Conservation (phyloP, 2,113 vertebrate genomes). For the Bungarus multicinctus region DNA sequence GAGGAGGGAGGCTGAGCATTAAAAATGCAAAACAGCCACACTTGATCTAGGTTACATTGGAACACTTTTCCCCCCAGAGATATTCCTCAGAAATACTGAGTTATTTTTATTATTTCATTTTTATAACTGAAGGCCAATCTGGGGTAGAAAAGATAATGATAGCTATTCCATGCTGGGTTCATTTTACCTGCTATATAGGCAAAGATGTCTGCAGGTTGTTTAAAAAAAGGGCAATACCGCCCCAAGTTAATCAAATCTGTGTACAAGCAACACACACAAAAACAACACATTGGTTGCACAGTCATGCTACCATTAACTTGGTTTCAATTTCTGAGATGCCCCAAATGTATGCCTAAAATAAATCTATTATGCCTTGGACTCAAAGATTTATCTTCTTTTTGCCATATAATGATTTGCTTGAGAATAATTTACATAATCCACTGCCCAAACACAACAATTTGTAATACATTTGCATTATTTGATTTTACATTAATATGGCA, state of each 20-base stretch:
- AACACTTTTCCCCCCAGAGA: background rate
- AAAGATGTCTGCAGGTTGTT: background rate
- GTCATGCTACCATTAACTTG: background rate
- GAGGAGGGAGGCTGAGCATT: background rate
- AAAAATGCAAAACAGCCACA: background rate
- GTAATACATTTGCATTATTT: background rate
- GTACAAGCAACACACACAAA: background rate
- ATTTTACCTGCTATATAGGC: background rate
- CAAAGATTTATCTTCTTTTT: background rate
- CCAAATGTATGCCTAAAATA: background rate
- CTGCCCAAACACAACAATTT: background rate
- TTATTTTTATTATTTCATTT: background rate
- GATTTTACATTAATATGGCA: background rate
- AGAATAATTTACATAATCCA: background rate
- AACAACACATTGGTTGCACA: background rate
- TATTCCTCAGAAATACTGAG: background rate
- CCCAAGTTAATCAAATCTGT: background rate
- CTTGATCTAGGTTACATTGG: conserved; percentile 18
- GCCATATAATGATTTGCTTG: background rate
- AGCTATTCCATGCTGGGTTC: background rate
- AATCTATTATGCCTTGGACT: background rate
- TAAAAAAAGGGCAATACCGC: background rate
- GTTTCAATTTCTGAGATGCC: background rate
- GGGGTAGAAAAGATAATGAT: background rate
- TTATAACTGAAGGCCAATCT: background rate